Evolutionary conservation across 2,888 invertebrate species (phyloP).

Genomic region (Panorpa germanica): DNA sequence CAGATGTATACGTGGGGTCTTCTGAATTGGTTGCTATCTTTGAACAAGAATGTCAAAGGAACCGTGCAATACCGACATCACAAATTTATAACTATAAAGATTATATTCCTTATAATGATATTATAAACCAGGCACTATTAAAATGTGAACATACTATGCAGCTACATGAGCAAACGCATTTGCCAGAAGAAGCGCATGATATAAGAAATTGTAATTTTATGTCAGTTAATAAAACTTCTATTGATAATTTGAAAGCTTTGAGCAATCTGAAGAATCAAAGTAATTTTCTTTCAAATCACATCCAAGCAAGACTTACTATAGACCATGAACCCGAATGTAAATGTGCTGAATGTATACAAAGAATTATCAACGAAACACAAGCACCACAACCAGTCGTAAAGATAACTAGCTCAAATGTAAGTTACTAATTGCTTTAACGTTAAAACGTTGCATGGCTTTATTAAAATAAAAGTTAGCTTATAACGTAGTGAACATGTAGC

Average conservation of each 20-base stretch:
- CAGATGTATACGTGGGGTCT: too few species aligned
- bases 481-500: too few species aligned
- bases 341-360: too few species aligned
- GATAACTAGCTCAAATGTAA: too few species aligned
- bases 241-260: slow-evolving; percentile 30
- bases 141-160: slow-evolving; percentile 14
- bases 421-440: too few species aligned
- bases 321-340: too few species aligned
- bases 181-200: background rate
- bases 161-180: slow-evolving; percentile 12
- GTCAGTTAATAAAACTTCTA: slow-evolving; percentile 28
- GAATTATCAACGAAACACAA: too few species aligned
- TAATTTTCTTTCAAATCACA: slow-evolving; percentile 27
- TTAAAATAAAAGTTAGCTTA: too few species aligned
- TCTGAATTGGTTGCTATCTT: too few species aligned
- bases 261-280: slow-evolving; percentile 27
- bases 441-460: too few species aligned
- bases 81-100: slow-evolving; percentile 14
- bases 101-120: slow-evolving; percentile 14
- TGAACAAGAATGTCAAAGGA: too few species aligned
- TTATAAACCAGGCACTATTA: slow-evolving; percentile 14
- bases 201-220: background rate
- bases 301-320: slow-evolving; percentile 11
- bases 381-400: too few species aligned
- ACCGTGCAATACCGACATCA: slow-evolving; percentile 6